Base-by-base conservation (phyloP, 2,797 vertebrate genomes). In the Pelobates cultripes region DNA sequence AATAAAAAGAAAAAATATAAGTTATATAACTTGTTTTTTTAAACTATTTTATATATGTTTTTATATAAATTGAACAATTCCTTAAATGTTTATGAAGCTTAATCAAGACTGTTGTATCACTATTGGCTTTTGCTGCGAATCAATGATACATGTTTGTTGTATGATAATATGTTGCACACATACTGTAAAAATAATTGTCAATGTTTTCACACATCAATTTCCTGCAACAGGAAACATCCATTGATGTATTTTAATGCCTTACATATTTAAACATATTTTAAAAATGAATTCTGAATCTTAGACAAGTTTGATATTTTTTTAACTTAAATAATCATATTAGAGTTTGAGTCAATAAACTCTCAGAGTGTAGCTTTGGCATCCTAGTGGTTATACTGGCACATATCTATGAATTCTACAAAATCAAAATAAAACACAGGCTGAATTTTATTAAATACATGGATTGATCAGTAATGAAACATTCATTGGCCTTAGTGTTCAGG, bases 371-470 rank as follows among this genome's bases (percentile, higher is more conserved):
- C 17, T 28, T 64, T 64, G 61, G 61, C 61, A 7, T 7, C 3
- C n/a, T 40, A 40, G 3, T 40, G 17, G 61, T 64, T 64, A 28
- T 64, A 64, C 28, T 64, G 61, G 61, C 61, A 64, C 61, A 64
- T 5, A 40, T 40, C 17, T 40, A 10, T 10, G 17, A 40, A 12
- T 64, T 64, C 61, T 28, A 40, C 28, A 64, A 64, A 64, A 64
- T 64, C 61, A 64, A 75, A 75, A 63, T 14, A 63, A 9, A 60
- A 66, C 43, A 76, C 12, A 53, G 44, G 14, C 13, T 43, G 68
- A n/a, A 70, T 68, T 64, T 64, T 43, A 43, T 64, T 28, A 64
- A 64, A 64, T 64, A 64, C 17, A 6, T 28, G 61, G 6, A 28
- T 2, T 57, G 55, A 12, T 57, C 13, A 12, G 55, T 13, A 60